phyloP scores from a whole-genome alignment of 2,888 invertebrate genomes.

The Eupelmus urozonus region DNA sequence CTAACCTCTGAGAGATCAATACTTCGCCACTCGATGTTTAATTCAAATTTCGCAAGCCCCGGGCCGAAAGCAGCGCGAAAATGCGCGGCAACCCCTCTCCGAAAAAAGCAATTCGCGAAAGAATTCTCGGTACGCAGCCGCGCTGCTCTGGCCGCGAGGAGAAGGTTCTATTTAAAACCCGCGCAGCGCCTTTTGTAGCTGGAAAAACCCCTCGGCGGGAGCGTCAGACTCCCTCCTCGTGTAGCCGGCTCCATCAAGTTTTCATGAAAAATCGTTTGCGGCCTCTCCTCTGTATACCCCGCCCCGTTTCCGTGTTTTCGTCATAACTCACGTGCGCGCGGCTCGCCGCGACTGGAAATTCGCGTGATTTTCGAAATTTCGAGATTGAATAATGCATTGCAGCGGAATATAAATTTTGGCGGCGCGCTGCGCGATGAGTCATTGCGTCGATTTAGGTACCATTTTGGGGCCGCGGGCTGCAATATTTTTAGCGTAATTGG shows the following conservation, averaged over 20 bases:
- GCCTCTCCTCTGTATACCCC: no score
- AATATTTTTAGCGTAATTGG: no score
- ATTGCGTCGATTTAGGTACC: no score
- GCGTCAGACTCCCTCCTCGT: no score
- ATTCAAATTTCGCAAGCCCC: no score
- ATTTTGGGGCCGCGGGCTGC: no score
- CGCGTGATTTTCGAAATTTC: not conserved
- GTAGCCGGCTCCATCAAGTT: slow-evolving; percentile 16
- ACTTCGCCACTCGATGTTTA: no score
- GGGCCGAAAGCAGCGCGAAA: not conserved
- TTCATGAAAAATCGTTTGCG: not conserved
- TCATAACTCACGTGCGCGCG: not conserved
- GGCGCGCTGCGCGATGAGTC: no score
- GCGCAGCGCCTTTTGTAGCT: slow-evolving; percentile 17
- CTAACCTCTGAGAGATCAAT: no score
- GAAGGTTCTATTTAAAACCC: slow-evolving; percentile 47
- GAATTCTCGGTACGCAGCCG: slow-evolving; percentile 23
- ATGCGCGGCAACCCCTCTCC: slow-evolving; percentile 13
- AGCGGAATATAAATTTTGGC: no score
- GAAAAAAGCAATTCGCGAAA: slow-evolving; percentile 45
- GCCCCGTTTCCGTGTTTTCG: not conserved
- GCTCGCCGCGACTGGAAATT: not conserved
- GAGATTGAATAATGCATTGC: not conserved
- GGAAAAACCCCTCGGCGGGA: slow-evolving; percentile 24
- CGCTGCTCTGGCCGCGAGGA: slow-evolving; percentile 8